Evolutionary conservation across 2,797 vertebrate genomes (phyloP).

Genomic region (Jordanella pulchra): DNA sequence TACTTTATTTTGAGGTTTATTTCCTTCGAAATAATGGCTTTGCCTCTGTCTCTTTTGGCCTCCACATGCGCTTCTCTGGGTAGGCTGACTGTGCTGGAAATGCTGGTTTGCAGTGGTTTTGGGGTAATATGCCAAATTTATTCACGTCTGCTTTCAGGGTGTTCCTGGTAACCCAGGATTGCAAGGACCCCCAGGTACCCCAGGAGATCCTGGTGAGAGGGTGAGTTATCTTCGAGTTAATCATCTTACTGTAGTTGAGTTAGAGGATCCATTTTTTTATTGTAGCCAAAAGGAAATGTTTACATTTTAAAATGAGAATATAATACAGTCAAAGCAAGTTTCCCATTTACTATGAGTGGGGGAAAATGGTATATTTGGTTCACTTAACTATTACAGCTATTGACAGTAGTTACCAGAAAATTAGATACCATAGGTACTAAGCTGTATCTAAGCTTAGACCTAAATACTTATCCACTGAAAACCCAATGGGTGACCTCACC

Average conservation of each 20-base stretch:
- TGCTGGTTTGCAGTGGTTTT: conserved; percentile 52
- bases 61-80: conserved; percentile 31
- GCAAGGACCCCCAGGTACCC: conserved; percentile 88
- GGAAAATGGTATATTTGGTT: too few relatives aligned
- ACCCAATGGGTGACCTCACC: too few relatives aligned
- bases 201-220: conserved; percentile 93
- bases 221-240: conserved; percentile 78
- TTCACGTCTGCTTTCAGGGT: conserved; percentile 83
- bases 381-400: too few relatives aligned
- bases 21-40: conserved; percentile 52
- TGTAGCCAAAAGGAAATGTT: background rate
- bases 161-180: conserved; percentile 89
- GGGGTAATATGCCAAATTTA: conserved; percentile 47
- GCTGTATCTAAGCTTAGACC: too few relatives aligned
- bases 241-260: conserved; percentile 39
- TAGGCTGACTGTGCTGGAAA: conserved; percentile 57
- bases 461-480: too few relatives aligned
- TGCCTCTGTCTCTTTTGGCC: conserved; percentile 64
- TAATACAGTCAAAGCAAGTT: background rate
- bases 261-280: conserved; percentile 2
- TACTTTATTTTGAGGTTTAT: conserved; percentile 58
- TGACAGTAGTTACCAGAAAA: too few relatives aligned
- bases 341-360: background rate
- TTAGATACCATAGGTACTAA: too few relatives aligned
- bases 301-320: conserved; percentile 3